Evolutionary conservation across 2,797 vertebrate species (phyloP).

Genomic region (Galaxias olidus): DNA sequence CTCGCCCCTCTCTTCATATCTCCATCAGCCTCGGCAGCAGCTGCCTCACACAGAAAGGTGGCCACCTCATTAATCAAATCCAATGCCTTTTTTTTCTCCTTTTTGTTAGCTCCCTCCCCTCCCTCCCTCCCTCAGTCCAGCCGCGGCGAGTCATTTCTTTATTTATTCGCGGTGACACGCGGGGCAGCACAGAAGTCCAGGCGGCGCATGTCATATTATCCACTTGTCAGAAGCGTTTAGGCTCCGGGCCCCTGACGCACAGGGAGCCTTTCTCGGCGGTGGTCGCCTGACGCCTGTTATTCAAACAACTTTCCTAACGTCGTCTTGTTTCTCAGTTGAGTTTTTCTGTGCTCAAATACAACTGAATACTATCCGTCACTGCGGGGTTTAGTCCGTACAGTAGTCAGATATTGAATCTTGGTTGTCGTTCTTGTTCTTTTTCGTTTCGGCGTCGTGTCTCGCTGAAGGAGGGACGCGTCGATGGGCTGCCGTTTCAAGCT

Average conservation of each 20-base stretch:
- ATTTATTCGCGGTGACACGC: constrained; percentile 57
- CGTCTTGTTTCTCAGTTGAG: no score
- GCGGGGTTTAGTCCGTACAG: no score
- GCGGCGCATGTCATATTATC: constrained; percentile 57
- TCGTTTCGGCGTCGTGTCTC: no score
- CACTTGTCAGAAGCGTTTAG: constrained; percentile 63
- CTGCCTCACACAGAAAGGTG: constrained; percentile 45
- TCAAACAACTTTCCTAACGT: constrained; percentile 2
- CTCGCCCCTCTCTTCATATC: neutral
- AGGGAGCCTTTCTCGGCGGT: constrained; percentile 35
- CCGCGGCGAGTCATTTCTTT: constrained; percentile 53
- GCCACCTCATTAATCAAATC: constrained; percentile 62
- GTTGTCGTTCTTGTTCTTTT: no score
- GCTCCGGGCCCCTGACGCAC: constrained; percentile 38
- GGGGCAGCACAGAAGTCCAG: constrained; percentile 45
- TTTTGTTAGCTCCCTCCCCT: no score
- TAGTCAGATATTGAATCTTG: no score
- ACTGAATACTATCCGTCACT: no score
- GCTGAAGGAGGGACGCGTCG: no score
- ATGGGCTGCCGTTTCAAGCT: no score
- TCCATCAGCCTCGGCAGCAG: constrained; percentile 3
- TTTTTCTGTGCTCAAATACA: no score
- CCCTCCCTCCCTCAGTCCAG: neutral
- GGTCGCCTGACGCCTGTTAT: constrained; percentile 10
- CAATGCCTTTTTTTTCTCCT: constrained; percentile 46